phyloP scores from a whole-genome alignment of 1,140 invertebrate species.

The Eurosta solidaginis region DNA sequence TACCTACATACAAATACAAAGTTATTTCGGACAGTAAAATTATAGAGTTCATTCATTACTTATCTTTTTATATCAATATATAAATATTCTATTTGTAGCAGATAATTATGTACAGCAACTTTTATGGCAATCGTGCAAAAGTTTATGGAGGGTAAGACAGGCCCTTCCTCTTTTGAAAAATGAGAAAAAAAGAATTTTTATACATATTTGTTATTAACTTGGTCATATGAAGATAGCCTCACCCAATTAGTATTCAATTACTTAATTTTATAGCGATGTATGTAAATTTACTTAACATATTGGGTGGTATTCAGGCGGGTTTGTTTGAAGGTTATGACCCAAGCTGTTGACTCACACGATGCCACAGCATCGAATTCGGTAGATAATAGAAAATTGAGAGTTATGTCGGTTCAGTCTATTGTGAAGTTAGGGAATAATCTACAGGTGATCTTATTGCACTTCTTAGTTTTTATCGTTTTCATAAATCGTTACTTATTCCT shows the following conservation, averaged over 20 bases:
- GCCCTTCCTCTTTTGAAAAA: background rate
- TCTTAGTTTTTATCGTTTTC: no score
- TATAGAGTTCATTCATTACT: background rate
- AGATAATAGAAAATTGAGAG: no score
- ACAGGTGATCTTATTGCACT: no score
- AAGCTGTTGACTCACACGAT: no score
- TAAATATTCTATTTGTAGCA: background rate
- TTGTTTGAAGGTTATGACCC: no score
- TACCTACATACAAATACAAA: background rate
- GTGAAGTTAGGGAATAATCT: no score
- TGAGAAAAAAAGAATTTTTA: no score
- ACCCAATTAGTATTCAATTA: background rate
- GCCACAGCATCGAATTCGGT: no score
- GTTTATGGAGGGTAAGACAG: background rate
- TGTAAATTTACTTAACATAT: no score
- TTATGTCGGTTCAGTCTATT: no score
- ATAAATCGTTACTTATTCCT: no score
- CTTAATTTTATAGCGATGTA: background rate
- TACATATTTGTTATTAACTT: background rate
- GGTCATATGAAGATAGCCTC: background rate
- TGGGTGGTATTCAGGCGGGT: no score
- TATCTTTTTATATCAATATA: constrained; percentile 17
- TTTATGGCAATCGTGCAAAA: constrained; percentile 1
- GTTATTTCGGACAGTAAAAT: background rate
- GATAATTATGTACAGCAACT: background rate